A percentile compares a stretch with the other conserved stretches of the same genome.
phyloP scores from a whole-genome alignment of 1,140 invertebrate species.

The Saccostrea cuccullata region DNA sequence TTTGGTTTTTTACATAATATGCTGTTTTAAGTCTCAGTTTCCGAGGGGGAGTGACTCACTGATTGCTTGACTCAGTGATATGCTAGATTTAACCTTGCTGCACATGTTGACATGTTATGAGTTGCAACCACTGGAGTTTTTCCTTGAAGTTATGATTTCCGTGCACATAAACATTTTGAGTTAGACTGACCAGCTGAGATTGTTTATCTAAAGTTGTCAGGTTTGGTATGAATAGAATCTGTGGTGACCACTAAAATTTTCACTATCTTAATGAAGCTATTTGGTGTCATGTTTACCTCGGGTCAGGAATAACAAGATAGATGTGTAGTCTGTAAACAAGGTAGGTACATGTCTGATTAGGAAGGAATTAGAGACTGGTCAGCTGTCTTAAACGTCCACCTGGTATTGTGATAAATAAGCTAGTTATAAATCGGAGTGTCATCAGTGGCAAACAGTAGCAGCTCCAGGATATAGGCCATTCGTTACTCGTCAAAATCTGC shows the following conservation, averaged over 20 bases:
- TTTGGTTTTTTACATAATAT: no score
- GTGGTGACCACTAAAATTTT: no score
- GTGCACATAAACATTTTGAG: no score
- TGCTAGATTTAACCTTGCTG: no score
- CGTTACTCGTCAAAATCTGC: background rate
- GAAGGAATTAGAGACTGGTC: background rate
- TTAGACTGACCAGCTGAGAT: no score
- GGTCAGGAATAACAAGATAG: constrained; percentile 16
- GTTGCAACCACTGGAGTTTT: no score
- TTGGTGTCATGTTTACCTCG: background rate
- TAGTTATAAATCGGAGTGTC: background rate
- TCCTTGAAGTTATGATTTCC: no score
- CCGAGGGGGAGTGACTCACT: background rate
- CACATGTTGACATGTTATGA: no score
- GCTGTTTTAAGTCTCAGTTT: no score
- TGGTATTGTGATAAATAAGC: constrained; percentile 14
- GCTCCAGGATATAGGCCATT: background rate
- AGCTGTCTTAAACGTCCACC: background rate
- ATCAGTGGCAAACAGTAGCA: constrained; percentile 6
- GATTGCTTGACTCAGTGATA: no score
- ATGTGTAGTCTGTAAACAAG: background rate
- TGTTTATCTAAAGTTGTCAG: no score
- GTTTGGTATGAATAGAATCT: no score
- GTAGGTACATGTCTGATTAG: background rate
- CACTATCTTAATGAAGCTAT: background rate